Evolutionary conservation across 2,113 vertebrate genomes (phyloP).

Genomic region (Callipepla californica): DNA sequence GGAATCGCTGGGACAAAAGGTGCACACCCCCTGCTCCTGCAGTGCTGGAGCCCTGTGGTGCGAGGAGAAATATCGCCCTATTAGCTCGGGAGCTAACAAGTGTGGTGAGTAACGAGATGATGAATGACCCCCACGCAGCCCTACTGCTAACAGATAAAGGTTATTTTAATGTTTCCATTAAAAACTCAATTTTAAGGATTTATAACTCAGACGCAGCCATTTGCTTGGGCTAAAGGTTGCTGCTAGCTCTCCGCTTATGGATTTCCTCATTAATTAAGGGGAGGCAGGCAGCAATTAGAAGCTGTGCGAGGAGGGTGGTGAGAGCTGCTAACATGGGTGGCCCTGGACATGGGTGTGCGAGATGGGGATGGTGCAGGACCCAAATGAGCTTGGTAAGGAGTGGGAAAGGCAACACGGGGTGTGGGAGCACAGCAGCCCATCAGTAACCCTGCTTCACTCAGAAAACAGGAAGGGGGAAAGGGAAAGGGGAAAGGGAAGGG

Average conservation of each 20-base stretch:
- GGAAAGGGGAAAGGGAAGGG: background rate
- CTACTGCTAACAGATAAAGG: slow-evolving; percentile 61
- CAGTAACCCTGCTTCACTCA: background rate
- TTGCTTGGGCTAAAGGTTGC: slow-evolving; percentile 34
- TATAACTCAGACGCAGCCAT: slow-evolving; percentile 52
- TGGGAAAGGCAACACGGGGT: background rate
- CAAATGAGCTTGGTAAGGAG: background rate
- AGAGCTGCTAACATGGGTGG: background rate
- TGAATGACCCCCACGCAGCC: background rate
- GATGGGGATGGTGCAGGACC: background rate
- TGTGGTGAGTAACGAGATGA: slow-evolving; percentile 34
- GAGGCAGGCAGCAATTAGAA: background rate
- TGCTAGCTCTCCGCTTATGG: background rate
- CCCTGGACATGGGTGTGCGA: background rate
- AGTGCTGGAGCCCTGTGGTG: background rate
- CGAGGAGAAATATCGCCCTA: slow-evolving; percentile 43
- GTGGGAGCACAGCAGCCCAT: background rate
- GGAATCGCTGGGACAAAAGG: background rate
- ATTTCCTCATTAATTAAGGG: background rate
- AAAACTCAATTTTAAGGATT: slow-evolving; percentile 73
- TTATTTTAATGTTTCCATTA: slow-evolving; percentile 70
- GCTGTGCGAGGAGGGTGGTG: accelerated
- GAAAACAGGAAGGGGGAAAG: background rate
- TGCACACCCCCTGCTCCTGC: background rate
- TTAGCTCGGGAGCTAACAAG: slow-evolving; percentile 50